phyloP scores from a whole-genome alignment of 1,140 invertebrate species.

The Protaetia brevitarsis region DNA sequence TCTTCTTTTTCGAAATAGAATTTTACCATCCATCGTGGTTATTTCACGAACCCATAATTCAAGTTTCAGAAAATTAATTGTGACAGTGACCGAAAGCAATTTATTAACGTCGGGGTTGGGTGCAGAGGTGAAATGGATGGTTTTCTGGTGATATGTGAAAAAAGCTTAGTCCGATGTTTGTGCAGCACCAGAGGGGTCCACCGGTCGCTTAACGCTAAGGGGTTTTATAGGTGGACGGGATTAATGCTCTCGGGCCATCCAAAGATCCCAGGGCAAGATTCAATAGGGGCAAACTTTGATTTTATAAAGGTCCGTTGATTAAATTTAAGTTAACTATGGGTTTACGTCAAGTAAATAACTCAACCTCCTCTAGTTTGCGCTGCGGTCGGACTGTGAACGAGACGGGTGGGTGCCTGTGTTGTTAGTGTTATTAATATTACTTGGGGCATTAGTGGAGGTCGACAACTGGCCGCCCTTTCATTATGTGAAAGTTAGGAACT shows the following conservation, averaged over 20 bases:
- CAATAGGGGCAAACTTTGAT: slow-evolving; percentile 14
- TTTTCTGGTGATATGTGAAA: slow-evolving; percentile 13
- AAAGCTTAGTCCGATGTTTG: slow-evolving; percentile 10
- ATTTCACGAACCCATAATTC: background rate
- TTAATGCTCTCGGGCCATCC: background rate
- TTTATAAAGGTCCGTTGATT: slow-evolving; percentile 16
- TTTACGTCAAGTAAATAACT: slow-evolving; percentile 5
- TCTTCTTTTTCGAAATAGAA: too few species aligned
- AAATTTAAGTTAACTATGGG: slow-evolving; percentile 6
- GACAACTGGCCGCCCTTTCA: background rate
- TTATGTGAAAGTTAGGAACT: background rate
- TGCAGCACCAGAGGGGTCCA: background rate
- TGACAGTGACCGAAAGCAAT: slow-evolving; percentile 13
- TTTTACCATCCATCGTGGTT: background rate
- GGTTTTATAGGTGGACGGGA: slow-evolving; percentile 8
- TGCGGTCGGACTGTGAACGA: background rate
- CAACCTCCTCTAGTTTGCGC: background rate
- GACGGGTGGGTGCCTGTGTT: background rate
- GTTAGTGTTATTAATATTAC: slow-evolving; percentile 16
- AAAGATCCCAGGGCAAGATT: background rate
- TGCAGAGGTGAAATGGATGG: background rate
- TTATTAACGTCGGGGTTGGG: background rate
- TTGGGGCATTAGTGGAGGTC: background rate
- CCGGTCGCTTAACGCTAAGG: background rate
- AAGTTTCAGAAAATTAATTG: slow-evolving; percentile 14